phyloP scores from a whole-genome alignment of 2,113 vertebrate species.

The Castor canadensis region DNA sequence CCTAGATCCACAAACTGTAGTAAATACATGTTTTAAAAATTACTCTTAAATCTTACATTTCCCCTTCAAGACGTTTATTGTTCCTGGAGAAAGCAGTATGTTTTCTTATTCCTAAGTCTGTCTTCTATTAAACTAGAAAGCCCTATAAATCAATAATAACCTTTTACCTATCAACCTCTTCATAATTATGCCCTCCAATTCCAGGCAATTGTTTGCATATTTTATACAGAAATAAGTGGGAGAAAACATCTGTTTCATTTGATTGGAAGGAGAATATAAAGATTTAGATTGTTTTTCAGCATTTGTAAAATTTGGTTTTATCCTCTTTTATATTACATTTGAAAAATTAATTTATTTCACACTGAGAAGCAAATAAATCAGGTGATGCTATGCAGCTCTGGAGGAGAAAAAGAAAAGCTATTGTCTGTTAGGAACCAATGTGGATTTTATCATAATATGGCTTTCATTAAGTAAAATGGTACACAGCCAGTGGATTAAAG shows the following conservation, averaged over 20 bases:
- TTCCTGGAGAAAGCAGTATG: conserved; percentile 71
- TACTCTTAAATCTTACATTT: conserved; percentile 80
- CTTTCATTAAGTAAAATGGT: conserved; percentile 81
- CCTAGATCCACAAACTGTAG: conserved; percentile 23
- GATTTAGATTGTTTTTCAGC: conserved; percentile 63
- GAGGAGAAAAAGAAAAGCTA: conserved; percentile 39
- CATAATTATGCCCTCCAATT: conserved; percentile 84
- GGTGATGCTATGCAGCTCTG: neutral
- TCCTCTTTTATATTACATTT: conserved; percentile 67
- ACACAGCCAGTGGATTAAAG: conserved; percentile 75
- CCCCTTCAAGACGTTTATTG: conserved; percentile 77
- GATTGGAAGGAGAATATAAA: conserved; percentile 42
- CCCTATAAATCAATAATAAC: conserved; percentile 86
- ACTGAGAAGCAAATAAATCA: conserved; percentile 69
- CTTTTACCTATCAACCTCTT: conserved; percentile 85
- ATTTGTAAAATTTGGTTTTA: conserved; percentile 73
- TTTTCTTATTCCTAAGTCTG: conserved; percentile 81
- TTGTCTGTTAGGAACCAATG: conserved; percentile 65
- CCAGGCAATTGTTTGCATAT: conserved; percentile 88
- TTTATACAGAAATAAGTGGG: conserved; percentile 82
- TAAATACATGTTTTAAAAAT: conserved; percentile 73
- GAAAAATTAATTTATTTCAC: conserved; percentile 80
- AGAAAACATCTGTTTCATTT: conserved; percentile 69
- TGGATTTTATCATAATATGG: conserved; percentile 77
- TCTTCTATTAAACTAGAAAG: conserved; percentile 85